Conservation (phyloP, 2,113 vertebrate species). For the Lepus europaeus region DNA sequence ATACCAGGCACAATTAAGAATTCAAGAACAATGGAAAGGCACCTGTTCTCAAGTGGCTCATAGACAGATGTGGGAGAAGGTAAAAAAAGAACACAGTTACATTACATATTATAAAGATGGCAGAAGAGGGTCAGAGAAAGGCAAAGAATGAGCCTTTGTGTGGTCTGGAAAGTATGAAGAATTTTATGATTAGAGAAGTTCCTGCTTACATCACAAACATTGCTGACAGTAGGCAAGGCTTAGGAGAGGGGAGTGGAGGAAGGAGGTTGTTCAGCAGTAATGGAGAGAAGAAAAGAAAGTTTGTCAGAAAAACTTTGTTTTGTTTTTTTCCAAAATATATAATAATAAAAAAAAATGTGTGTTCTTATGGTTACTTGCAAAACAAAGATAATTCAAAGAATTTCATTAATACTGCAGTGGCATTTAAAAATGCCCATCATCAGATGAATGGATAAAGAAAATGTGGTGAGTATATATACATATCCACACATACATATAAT, state of each 20-base stretch:
- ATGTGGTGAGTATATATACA: too few species aligned
- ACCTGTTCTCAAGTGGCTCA: background rate
- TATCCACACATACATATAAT: too few species aligned
- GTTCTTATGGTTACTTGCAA: conserved; percentile 43
- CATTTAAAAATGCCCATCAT: conserved; percentile 33
- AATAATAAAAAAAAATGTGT: background rate
- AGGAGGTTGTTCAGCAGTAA: background rate
- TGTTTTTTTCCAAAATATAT: conserved; percentile 59
- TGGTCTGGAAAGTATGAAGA: background rate
- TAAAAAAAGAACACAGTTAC: background rate
- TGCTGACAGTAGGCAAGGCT: background rate
- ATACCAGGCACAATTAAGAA: background rate
- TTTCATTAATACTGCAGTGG: background rate
- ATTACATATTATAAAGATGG: background rate
- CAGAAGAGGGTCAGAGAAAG: background rate
- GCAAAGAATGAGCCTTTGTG: background rate
- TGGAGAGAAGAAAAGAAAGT: background rate
- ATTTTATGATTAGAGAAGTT: background rate
- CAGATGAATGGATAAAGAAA: too few species aligned
- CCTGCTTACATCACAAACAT: background rate
- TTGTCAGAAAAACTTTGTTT: background rate
- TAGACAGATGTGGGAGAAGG: background rate
- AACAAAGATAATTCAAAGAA: conserved; percentile 41
- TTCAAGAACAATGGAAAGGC: background rate
- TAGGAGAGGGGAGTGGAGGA: background rate